phyloP scores from a whole-genome alignment of 1,140 invertebrate species.

The Drosophila trapezifrons region DNA sequence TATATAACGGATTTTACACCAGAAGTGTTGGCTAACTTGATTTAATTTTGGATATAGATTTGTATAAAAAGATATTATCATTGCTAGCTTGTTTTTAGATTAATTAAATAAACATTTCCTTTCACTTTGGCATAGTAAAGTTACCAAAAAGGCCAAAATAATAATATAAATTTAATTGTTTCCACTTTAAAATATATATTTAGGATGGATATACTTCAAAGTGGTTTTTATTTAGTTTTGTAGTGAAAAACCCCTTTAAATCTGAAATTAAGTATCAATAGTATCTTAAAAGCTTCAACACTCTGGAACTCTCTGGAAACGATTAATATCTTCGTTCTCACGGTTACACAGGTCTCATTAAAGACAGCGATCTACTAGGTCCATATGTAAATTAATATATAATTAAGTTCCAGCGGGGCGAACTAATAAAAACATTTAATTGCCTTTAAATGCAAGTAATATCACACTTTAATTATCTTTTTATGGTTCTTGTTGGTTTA shows the following conservation, averaged over 20 bases:
- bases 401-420: constrained; percentile 9
- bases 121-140: not conserved
- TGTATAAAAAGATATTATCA: not conserved
- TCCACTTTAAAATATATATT: not conserved
- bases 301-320: not conserved
- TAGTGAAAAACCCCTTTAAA: no score
- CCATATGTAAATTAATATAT: constrained; percentile 21
- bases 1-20: constrained; percentile 12
- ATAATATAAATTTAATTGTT: no score
- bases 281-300: not conserved
- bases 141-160: not conserved
- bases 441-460: constrained; percentile 1
- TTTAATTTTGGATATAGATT: not conserved
- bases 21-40: constrained; percentile 7
- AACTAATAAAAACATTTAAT: constrained; percentile 9
- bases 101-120: no score
- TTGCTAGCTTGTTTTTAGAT: no score
- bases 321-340: constrained; percentile 6
- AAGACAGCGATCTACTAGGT: not conserved
- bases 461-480: constrained; percentile 8
- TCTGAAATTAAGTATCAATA: no score
- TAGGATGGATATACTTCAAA: no score
- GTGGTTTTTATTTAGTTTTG: no score
- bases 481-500: constrained; percentile 1
- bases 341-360: not conserved